Conservation (phyloP, 1,140 invertebrate genomes). For the Neocloeon triangulifer region DNA sequence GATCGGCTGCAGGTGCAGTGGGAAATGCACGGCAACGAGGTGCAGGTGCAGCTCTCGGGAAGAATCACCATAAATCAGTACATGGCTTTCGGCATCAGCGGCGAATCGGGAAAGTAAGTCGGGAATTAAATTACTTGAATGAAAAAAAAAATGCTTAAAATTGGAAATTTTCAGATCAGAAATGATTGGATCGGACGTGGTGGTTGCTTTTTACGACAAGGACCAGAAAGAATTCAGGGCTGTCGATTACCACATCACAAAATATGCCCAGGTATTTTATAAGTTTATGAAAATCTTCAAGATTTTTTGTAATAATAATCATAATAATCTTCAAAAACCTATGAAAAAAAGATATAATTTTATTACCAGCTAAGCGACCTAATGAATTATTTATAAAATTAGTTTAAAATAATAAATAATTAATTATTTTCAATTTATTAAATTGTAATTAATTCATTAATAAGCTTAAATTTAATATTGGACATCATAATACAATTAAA, state of each 20-base stretch:
- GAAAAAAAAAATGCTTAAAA: too few relatives aligned
- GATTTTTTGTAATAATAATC: too few relatives aligned
- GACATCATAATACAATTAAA: neutral
- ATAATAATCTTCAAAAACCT: too few relatives aligned
- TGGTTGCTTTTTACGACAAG: conserved; percentile 57
- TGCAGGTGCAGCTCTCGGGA: conserved; percentile 52
- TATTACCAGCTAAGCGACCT: too few relatives aligned
- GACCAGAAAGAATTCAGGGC: conserved; percentile 43
- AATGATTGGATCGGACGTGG: conserved; percentile 57
- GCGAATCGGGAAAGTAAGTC: conserved; percentile 33
- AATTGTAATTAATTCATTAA: neutral
- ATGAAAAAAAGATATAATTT: too few relatives aligned
- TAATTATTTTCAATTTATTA: neutral
- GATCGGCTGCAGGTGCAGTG: conserved; percentile 59
- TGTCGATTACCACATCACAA: conserved; percentile 66
- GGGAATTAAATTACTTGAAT: neutral
- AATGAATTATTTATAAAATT: too few relatives aligned
- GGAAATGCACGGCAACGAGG: conserved; percentile 44
- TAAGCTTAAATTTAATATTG: neutral
- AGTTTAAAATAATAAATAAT: too few relatives aligned
- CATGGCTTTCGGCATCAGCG: conserved; percentile 68
- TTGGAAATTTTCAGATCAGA: conserved; percentile 15
- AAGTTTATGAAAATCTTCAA: too few relatives aligned
- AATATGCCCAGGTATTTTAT: conserved; percentile 47
- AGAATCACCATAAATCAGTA: conserved; percentile 63